Conservation (phyloP, 1,140 invertebrate genomes). For the Helicoverpa zea region DNA sequence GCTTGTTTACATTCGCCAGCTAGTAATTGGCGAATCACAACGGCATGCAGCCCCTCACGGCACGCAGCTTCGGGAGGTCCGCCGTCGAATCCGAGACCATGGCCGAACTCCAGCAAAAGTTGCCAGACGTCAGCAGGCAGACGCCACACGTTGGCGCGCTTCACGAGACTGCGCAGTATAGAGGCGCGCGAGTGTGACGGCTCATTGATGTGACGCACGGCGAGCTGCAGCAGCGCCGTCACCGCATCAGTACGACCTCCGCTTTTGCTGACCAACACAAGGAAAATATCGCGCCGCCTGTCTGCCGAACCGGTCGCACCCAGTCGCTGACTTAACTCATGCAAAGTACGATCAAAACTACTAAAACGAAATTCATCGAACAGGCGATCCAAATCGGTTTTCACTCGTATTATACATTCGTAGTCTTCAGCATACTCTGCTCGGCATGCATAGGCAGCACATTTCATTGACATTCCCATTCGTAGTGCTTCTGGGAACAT, state of each 20-base stretch:
- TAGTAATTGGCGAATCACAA: conserved; percentile 64
- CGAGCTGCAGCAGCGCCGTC: conserved; percentile 60
- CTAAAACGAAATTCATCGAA: too few species aligned
- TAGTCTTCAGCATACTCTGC: too few species aligned
- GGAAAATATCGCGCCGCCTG: conserved; percentile 68
- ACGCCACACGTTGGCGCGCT: conserved; percentile 68
- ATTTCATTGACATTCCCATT: too few species aligned
- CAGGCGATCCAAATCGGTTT: too few species aligned
- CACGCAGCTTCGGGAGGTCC: conserved; percentile 52
- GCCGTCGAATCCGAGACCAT: conserved; percentile 68
- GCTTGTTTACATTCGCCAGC: conserved; percentile 39
- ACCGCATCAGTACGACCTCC: conserved; percentile 62
- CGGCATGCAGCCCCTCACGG: conserved; percentile 69
- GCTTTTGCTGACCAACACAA: conserved; percentile 76
- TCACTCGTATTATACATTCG: too few species aligned
- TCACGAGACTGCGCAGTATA: conserved; percentile 70
- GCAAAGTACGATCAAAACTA: too few species aligned
- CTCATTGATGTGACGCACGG: conserved; percentile 67
- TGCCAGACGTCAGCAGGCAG: conserved; percentile 65
- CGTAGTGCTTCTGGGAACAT: too few species aligned
- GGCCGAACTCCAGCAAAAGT: conserved; percentile 62
- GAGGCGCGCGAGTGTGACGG: conserved; percentile 66
- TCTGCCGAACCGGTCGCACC: conserved; percentile 30
- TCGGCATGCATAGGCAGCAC: too few species aligned
- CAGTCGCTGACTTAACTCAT: too few species aligned